Percentiles rank a stretch among this genome's conserved stretches.
phyloP scores from a whole-genome alignment of 2,888 invertebrate species.

The Steinernema hermaphroditum region DNA sequence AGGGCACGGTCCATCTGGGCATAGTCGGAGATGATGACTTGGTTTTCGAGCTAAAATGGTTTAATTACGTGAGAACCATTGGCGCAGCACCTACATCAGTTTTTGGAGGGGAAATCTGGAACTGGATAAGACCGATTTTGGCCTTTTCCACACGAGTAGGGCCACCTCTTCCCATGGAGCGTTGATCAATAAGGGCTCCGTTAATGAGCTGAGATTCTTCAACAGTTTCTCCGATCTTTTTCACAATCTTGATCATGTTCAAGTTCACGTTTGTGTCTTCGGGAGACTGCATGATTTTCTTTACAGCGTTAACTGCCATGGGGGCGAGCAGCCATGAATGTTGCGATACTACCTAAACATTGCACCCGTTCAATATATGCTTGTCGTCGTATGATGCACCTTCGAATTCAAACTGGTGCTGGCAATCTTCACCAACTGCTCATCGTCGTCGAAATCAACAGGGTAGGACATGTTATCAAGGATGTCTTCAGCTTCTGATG shows the following conservation, averaged over 20 bases:
- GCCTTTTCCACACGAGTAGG: constrained; percentile 93
- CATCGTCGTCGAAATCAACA: constrained; percentile 82
- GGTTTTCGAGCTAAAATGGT: constrained; percentile 91
- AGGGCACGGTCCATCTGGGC: constrained; percentile 99
- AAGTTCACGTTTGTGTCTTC: constrained; percentile 82
- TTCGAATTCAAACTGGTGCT: constrained; percentile 96
- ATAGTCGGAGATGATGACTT: constrained; percentile 89
- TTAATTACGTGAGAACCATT: too few relatives aligned
- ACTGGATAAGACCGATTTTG: constrained; percentile 96
- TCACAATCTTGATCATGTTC: constrained; percentile 91
- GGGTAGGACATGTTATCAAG: constrained; percentile 80
- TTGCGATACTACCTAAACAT: constrained; percentile 84
- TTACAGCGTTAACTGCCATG: constrained; percentile 93
- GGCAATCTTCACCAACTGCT: constrained; percentile 88
- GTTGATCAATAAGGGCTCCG: constrained; percentile 91
- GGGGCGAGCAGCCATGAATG: constrained; percentile 93
- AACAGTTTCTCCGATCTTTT: constrained; percentile 77
- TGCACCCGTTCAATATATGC: too few relatives aligned
- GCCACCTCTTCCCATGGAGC: constrained; percentile 82
- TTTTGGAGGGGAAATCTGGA: constrained; percentile 98
- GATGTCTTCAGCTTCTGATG: constrained; percentile 76
- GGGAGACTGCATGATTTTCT: constrained; percentile 79
- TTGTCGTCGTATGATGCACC: too few relatives aligned
- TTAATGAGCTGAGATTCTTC: constrained; percentile 94
- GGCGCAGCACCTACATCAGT: constrained; percentile 93